phyloP scores from a whole-genome alignment of 2,888 invertebrate genomes.

The Acanthococcus lagerstroemiae region DNA sequence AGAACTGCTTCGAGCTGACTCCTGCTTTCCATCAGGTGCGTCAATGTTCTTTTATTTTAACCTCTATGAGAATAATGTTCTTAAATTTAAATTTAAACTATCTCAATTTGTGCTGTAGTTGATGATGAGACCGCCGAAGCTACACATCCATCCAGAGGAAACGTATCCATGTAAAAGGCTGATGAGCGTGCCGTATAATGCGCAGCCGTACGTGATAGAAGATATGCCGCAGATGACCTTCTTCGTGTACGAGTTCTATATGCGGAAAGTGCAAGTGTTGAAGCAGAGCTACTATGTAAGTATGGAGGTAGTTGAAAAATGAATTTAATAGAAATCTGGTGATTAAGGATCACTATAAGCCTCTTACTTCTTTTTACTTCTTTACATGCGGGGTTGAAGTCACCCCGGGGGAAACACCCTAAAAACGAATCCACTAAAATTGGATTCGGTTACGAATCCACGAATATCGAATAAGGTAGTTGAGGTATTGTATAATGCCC shows the following conservation, averaged over 20 bases:
- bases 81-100: not conserved
- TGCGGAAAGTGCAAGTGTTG: slow-evolving; percentile 57
- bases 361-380: too few relatives aligned
- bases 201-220: slow-evolving; percentile 48
- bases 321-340: too few relatives aligned
- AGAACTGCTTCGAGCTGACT: slow-evolving; percentile 92
- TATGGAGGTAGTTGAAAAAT: too few relatives aligned
- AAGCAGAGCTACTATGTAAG: slow-evolving; percentile 40
- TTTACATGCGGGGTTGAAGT: too few relatives aligned
- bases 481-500: too few relatives aligned
- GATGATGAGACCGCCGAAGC: slow-evolving; percentile 65
- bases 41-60: not conserved
- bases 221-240: slow-evolving; percentile 94
- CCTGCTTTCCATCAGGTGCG: slow-evolving; percentile 82
- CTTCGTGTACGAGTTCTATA: slow-evolving; percentile 87
- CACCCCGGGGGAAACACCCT: too few relatives aligned
- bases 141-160: slow-evolving; percentile 73
- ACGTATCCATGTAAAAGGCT: slow-evolving; percentile 60
- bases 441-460: too few relatives aligned
- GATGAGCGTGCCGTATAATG: slow-evolving; percentile 42
- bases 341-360: too few relatives aligned
- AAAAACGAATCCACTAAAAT: too few relatives aligned
- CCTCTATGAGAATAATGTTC: not conserved
- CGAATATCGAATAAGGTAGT: too few relatives aligned
- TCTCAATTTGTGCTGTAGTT: too few relatives aligned